Evolutionary conservation across 2,113 vertebrate species (phyloP).

Genomic region (Crotalus horridus): DNA sequence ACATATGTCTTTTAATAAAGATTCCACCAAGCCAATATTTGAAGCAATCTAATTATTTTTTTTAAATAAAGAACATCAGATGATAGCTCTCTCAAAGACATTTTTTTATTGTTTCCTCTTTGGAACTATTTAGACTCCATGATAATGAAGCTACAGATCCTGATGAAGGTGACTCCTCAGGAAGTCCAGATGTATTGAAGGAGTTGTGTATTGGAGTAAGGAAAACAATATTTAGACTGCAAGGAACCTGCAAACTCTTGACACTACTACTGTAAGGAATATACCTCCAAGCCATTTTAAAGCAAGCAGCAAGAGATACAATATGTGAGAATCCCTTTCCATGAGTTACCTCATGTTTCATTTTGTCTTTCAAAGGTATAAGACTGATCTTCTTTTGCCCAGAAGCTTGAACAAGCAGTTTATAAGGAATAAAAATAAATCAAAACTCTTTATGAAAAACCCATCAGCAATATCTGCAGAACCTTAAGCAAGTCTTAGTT

Average conservation of each 20-base stretch:
- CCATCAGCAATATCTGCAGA: not conserved
- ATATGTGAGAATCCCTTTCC: not conserved
- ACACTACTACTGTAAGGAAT: not conserved
- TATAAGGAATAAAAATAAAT: not conserved
- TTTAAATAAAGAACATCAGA: not conserved
- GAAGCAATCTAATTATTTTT: not conserved
- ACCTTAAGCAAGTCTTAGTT: not conserved
- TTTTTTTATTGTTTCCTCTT: not conserved
- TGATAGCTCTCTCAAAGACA: not conserved
- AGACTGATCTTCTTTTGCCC: not conserved
- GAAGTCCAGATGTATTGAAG: conserved; percentile 45
- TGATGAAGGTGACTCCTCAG: conserved; percentile 47
- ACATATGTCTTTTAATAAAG: not conserved
- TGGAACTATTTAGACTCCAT: conserved; percentile 31
- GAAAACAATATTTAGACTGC: not conserved
- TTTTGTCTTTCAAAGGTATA: not conserved
- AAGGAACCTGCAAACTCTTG: not conserved
- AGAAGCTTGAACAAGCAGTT: not conserved
- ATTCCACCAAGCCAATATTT: not conserved
- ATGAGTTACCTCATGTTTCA: not conserved
- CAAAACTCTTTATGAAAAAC: not conserved
- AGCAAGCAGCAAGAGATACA: not conserved
- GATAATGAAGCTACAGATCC: conserved; percentile 45
- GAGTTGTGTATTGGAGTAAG: not conserved
- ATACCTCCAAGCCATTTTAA: not conserved